Evolutionary conservation across 2,113 vertebrate genomes (phyloP), one percentile per base, ranked within the genome.

Genomic region (Brevimyrus niger): DNA sequence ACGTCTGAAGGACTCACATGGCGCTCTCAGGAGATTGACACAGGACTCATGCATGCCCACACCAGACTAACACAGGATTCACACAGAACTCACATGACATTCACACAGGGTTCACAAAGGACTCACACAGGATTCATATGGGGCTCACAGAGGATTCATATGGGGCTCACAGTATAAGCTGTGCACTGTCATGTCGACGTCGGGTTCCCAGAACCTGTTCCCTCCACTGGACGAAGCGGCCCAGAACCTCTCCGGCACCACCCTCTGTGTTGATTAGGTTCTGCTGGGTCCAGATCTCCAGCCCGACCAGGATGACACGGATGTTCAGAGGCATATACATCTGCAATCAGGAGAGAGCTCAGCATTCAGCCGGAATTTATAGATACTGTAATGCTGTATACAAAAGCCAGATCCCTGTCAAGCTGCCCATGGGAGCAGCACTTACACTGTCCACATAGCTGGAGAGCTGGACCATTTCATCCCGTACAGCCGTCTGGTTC

Each of bases 311-410:
- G 10, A 99, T 98, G 31, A 99, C 94, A 3, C 97, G 95, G 27
- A 99, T 95, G 91, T 99, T 99, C 93, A 99, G 87, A 94, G 97
- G 95, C 2, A 96, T 51, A 61, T 99, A 99, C 95, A 99, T 99
- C 98, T 99, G 90, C 19, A 31, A 44, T n/a, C 4, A 42, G 27
- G 38, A 61, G 6, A 31, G 35, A 44, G 42, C 8, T 80, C 31
- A 31, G 84, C 84, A 15, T 55, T 87, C 15, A 35, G 46, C 17
- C 38, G 15, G n/a, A 51, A 27, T 55, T 87, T 31, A 51, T 4
- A 51, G 6, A 86, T 4, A 3, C 86, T 87, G 9, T 13, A 31
- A 44, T 9, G 35, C 19, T 1, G 27, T 3, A 5, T 23, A 87
- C 55, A 1, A 76, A 19, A 76, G 47, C 38, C 19, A 3, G 7